A percentile compares a stretch with the other conserved stretches of the same genome.
Conservation (phyloP, 2,888 invertebrate genomes). For the Cephus rjabovi region DNA sequence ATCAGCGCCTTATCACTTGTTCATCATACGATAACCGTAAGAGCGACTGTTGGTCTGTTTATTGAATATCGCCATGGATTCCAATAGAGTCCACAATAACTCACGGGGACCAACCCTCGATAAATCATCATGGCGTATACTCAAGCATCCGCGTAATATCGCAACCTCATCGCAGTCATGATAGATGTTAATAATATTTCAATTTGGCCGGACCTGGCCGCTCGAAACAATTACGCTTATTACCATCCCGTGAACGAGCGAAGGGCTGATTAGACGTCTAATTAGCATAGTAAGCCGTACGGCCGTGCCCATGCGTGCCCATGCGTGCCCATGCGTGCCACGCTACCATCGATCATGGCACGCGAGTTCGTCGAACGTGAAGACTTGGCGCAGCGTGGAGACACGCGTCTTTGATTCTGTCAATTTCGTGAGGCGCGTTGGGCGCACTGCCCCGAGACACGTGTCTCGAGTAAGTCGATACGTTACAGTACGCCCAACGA, state of each 20-base stretch:
- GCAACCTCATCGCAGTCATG: background rate
- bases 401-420: background rate
- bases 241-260: constrained; percentile 31
- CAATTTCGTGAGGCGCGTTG: background rate
- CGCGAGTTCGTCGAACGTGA: constrained; percentile 32
- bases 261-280: constrained; percentile 50
- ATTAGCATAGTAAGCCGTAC: constrained; percentile 48
- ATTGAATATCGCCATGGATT: background rate
- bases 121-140: background rate
- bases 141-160: background rate
- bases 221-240: constrained; percentile 26
- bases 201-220: constrained; percentile 11
- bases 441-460: background rate
- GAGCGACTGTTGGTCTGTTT: background rate
- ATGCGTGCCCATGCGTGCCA: constrained; percentile 36
- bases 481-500: background rate
- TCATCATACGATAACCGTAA: background rate
- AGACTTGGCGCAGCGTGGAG: constrained; percentile 4
- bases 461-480: background rate
- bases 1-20: background rate
- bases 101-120: background rate
- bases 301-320: constrained; percentile 37
- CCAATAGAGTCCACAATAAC: background rate
- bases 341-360: constrained; percentile 47
- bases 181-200: constrained; percentile 19